Conservation (phyloP, 1,140 invertebrate species). For the Steinernema feltiae region DNA sequence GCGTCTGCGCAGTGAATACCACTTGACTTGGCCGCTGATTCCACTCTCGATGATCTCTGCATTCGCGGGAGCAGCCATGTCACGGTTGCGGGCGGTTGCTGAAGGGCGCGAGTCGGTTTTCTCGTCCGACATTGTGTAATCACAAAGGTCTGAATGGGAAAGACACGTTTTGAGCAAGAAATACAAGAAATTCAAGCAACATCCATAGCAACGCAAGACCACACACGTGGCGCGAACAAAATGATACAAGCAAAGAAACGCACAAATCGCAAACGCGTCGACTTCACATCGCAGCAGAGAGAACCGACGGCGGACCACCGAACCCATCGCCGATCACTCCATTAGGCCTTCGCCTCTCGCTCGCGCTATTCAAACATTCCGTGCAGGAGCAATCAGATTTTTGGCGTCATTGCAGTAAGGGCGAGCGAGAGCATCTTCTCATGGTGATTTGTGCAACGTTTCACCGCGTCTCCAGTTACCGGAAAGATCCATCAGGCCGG, state of each 20-base stretch:
- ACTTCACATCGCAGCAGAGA: background rate
- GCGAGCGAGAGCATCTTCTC: no score
- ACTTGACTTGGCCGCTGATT: slow-evolving; percentile 19
- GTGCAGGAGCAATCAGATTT: no score
- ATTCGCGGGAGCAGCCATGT: background rate
- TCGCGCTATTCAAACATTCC: background rate
- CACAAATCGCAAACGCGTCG: background rate
- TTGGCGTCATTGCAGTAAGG: background rate
- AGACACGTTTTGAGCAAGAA: no score
- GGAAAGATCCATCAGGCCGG: no score
- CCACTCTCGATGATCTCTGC: background rate
- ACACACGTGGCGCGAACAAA: no score
- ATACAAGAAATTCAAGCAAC: no score
- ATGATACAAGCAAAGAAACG: no score
- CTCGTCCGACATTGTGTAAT: no score
- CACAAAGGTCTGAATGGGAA: no score
- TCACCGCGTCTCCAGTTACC: no score
- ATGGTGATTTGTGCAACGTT: background rate
- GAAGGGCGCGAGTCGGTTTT: background rate
- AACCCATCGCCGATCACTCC: background rate
- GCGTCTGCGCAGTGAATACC: slow-evolving; percentile 23
- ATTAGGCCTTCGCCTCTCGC: background rate
- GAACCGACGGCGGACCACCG: background rate
- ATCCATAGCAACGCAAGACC: no score
- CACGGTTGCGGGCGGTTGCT: no score